Conservation (phyloP, 2,113 vertebrate genomes). For the Neolamprologus tretocephalus region DNA sequence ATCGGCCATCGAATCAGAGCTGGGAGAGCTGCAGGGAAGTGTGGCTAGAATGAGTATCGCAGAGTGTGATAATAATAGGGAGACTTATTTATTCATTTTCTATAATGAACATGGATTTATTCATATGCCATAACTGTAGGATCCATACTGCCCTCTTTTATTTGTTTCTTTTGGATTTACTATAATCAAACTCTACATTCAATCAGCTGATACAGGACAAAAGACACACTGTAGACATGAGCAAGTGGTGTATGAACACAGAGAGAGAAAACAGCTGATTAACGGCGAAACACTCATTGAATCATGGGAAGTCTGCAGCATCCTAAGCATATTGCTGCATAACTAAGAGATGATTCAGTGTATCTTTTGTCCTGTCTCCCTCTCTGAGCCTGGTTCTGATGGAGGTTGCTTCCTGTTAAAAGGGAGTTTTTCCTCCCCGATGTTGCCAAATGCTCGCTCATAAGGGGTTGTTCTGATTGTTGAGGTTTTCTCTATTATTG, state of each 20-base stretch:
- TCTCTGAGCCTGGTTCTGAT: not conserved
- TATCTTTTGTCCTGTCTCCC: not conserved
- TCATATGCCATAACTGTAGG: not conserved
- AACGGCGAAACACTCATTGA: not conserved
- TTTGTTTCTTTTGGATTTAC: not conserved
- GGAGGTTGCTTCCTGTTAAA: not conserved
- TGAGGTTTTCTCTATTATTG: not conserved
- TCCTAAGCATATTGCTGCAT: not conserved
- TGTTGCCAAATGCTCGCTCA: not conserved
- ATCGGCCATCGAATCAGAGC: slow-evolving; percentile 60
- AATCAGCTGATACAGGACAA: not conserved
- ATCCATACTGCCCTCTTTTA: not conserved
- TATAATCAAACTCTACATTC: not conserved
- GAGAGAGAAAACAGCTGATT: not conserved
- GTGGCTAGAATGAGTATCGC: not conserved
- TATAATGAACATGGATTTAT: not conserved
- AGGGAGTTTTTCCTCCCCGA: not conserved
- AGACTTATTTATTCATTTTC: not conserved
- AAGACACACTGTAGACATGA: not conserved
- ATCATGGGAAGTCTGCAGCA: not conserved
- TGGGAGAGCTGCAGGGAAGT: slow-evolving; percentile 44
- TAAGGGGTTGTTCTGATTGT: not conserved
- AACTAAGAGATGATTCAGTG: not conserved
- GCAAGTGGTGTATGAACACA: not conserved
- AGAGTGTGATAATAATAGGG: not conserved